Evolutionary conservation across 23 tunicate genomes (phyloP).

Genomic region (Trididemnum miniatum): DNA sequence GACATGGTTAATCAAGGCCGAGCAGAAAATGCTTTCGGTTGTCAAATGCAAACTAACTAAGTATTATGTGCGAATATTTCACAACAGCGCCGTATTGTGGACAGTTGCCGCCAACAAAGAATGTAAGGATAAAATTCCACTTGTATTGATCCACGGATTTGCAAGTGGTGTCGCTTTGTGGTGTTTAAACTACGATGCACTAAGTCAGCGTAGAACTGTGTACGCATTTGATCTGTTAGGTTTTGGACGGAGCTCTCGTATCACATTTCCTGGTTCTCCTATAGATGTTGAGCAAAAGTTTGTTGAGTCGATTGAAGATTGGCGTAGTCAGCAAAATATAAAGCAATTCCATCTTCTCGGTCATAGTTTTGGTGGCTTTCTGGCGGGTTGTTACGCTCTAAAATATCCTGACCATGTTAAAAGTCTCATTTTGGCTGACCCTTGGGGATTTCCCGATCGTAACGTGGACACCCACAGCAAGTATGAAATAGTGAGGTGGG

Average conservation of each 20-base stretch:
- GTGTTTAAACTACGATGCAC: slow-evolving; percentile 31
- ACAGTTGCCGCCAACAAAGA: slow-evolving; percentile 35
- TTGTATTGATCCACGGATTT: slow-evolving; percentile 41
- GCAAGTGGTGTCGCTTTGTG: slow-evolving; percentile 45
- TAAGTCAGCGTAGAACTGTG: slow-evolving; percentile 18
- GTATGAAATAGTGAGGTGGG: not conserved
- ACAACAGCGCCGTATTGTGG: slow-evolving; percentile 29
- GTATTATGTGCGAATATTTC: slow-evolving; percentile 1
- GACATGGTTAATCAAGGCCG: not conserved
- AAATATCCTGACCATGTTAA: slow-evolving; percentile 31
- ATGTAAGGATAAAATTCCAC: slow-evolving; percentile 6
- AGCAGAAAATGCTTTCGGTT: slow-evolving; percentile 27
- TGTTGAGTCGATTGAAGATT: slow-evolving; percentile 37
- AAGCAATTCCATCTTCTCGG: slow-evolving; percentile 27
- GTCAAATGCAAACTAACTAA: not conserved
- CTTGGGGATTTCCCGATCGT: slow-evolving; percentile 37
- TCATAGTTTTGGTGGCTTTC: slow-evolving; percentile 48
- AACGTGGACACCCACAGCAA: not conserved
- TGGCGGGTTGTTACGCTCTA: slow-evolving; percentile 38
- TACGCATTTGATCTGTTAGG: slow-evolving; percentile 42
- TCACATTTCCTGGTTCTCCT: slow-evolving; percentile 1
- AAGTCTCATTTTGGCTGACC: slow-evolving; percentile 42
- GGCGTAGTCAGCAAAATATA: slow-evolving; percentile 24
- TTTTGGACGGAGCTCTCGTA: slow-evolving; percentile 38
- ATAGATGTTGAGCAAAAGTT: slow-evolving; percentile 19